Evolutionary conservation across 2,113 vertebrate species (phyloP).

Genomic region (Passer domesticus): DNA sequence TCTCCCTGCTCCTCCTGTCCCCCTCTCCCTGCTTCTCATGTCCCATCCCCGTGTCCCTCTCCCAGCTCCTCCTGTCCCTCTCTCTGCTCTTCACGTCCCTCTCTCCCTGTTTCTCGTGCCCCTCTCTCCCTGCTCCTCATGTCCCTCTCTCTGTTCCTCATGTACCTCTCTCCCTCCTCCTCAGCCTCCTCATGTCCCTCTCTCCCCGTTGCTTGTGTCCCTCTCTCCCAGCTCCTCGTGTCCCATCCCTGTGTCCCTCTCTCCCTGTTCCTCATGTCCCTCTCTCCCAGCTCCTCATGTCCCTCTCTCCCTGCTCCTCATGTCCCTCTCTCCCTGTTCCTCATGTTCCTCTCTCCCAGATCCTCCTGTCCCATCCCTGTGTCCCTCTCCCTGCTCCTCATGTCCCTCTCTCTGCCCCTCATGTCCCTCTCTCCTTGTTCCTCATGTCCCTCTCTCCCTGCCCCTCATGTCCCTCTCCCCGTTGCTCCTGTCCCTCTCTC

Average conservation of each 20-base stretch:
- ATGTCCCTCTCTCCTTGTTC: not conserved
- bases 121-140: no score
- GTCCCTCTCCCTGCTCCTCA: no score
- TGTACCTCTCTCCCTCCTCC: no score
- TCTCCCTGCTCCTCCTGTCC: not conserved
- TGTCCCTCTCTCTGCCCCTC: no score
- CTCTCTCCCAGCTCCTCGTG: rapidly evolving
- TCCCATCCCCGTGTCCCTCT: no score
- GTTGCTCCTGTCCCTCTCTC: not conserved
- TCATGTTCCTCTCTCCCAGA: no score
- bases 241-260: not conserved
- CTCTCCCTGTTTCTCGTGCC: not conserved
- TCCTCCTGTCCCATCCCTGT: no score
- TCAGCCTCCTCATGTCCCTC: rapidly evolving
- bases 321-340: not conserved
- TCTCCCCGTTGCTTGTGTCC: not conserved
- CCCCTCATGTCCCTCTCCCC: no score
- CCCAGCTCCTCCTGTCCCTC: not conserved
- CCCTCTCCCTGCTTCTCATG: no score
- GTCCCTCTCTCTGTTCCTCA: no score
- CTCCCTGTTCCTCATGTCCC: not conserved
- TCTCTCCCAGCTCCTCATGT: not conserved
- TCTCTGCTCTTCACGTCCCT: no score
- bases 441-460: not conserved
- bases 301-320: not conserved